Base-by-base conservation (phyloP, 2,113 vertebrate species). In the Hippocampus comes region DNA sequence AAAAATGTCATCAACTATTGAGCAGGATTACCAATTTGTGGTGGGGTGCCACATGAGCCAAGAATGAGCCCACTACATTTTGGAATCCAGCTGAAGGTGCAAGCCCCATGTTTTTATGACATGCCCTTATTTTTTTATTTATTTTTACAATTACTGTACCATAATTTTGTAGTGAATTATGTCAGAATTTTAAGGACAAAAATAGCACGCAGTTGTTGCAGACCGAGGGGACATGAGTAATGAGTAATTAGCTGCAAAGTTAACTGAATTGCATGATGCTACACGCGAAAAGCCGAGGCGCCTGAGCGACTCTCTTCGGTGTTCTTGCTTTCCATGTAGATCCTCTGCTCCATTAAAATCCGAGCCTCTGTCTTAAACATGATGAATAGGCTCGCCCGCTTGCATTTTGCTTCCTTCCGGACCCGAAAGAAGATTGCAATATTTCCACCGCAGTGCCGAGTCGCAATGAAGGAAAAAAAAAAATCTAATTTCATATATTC, bases 401-500 rank as follows among this genome's bases (percentile, higher is more conserved):
- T 38, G 61, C 34, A 41, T 80, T 77, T 75, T 78, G 67, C 76
- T 30, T 42, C 57, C 72, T 27, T 30, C 10, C 67, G 73, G 0
- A 69, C 80, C 79, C 75, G 74, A 87, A 85, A 79, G 75, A 79
- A 76, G 67, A 68, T 66, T 66, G 68, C 66, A 70, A 77, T 77
- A 85, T 75, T 82, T 84, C n/a, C 42, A 66, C 23, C 78, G 59
- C 23, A 60, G 71, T 75, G 83, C 69, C 76, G 73, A 61, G 63
- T 78, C 83, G 77, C 66, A 64, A 63, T 90, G 82, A 76, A 79
- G 72, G 67, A 82, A 85, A 78, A 83, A 77, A 81, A 77, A 70
- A 74, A 78, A 82, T 78, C 87, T 87, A 73, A 85, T 83, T 84
- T 81, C 80, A 67, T 73, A 77, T 83, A 83, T 76, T 86, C 81